Conservation (phyloP, 2,888 invertebrate species). For the Pyrgus malvae region DNA sequence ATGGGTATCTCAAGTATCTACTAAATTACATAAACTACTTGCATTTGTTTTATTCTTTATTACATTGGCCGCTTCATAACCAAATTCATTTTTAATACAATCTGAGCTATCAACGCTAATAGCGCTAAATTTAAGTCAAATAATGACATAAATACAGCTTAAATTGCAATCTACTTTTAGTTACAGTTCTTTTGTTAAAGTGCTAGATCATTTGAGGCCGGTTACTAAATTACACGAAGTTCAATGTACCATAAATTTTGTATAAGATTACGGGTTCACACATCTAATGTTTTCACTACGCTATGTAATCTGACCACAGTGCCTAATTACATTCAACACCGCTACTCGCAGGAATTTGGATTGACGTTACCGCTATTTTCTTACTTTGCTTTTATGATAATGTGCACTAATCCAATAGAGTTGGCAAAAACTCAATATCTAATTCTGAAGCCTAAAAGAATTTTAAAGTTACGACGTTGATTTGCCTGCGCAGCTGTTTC, state of each 20-base stretch:
- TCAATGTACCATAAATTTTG: constrained; percentile 73
- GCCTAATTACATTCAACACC: constrained; percentile 61
- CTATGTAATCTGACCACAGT: constrained; percentile 67
- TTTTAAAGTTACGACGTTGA: no score
- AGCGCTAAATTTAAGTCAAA: constrained; percentile 17
- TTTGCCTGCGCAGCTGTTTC: no score
- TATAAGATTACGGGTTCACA: constrained; percentile 77
- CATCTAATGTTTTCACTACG: constrained; percentile 74
- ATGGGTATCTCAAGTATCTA: no score
- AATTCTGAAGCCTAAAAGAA: neutral
- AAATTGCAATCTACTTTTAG: constrained; percentile 24
- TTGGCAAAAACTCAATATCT: neutral
- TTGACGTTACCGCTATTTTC: constrained; percentile 62
- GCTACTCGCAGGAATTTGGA: constrained; percentile 68
- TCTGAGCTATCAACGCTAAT: constrained; percentile 9
- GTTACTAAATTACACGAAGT: constrained; percentile 70
- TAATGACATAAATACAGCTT: constrained; percentile 21
- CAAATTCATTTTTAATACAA: constrained; percentile 1
- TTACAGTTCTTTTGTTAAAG: constrained; percentile 43
- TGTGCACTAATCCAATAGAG: constrained; percentile 6
- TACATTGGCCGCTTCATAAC: constrained; percentile 1
- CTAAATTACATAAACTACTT: no score
- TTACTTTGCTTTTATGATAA: constrained; percentile 28
- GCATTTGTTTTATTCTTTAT: neutral
- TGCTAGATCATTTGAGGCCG: constrained; percentile 53